Evolutionary conservation across 30 jellyfish, hydroid and myxozoan genomes (phyloP), one percentile per base, ranked within the genome.

Genomic region (Aurelia sp.): DNA sequence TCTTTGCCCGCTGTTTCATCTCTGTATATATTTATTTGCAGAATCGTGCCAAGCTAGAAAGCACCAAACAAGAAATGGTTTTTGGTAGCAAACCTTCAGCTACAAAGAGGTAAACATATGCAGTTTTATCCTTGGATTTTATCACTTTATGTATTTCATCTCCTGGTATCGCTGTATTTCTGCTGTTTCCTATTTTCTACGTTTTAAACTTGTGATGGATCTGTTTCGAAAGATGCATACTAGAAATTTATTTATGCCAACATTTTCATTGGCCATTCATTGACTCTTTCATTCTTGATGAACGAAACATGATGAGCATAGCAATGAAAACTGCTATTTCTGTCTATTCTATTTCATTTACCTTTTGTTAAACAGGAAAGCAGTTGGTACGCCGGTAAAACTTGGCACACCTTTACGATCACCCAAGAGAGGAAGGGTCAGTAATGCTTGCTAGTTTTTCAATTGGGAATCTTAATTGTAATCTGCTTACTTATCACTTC

Each of bases 11-110:
- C 0, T 44, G 55, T 12, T 44, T 5, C 2, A 44, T 44, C 55
- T 44, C 8, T 44, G 55, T 44, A 6, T 1, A 44, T 44, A 44
- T 44, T 44, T 7, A 6, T 67, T 66, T 35, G 20, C 58, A 90
- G 97, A 72, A 67, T 58, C 91, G 92, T 53, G 97, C 71, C n/a
- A 92, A 92, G 44, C 90, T 78, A 63, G 93, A 87, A 35, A 92
- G 72, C 44, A 73, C 92, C 2, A 82, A 80, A 64, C 93, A 92
- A 63, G 98, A 92, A 73, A 78, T 92, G 88, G 95, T 77, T 3
- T 92, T 78, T 87, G 98, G 98, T 18, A 86, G 97, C 64, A 92
- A 88, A 44, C 90, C 96, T 3, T 87, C 90, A 18, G 66, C 92
- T 18, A 60, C 97, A n/a, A 85, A 91, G 62, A 71, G 97, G 97